phyloP scores from a whole-genome alignment of 2,797 vertebrate genomes.

The Myotis planiceps region DNA sequence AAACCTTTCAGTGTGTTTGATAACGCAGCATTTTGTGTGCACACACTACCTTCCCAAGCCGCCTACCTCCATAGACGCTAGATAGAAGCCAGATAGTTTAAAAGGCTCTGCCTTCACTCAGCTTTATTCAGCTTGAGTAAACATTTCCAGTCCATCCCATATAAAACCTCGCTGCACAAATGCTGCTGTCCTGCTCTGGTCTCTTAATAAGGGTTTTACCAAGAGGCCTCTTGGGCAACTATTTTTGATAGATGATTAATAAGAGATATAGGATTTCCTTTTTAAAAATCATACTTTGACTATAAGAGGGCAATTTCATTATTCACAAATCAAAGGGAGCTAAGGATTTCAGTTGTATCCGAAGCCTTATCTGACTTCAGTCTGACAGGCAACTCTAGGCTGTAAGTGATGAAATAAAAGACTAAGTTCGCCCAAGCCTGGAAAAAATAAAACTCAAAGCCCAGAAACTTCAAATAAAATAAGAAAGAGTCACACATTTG shows the following conservation, averaged over 20 bases:
- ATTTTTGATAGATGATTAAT: slow-evolving; percentile 71
- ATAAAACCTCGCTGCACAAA: slow-evolving; percentile 44
- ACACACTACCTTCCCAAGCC: slow-evolving; percentile 67
- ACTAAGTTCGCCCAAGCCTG: slow-evolving; percentile 59
- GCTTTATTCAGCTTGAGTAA: slow-evolving; percentile 73
- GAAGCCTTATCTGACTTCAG: slow-evolving; percentile 68
- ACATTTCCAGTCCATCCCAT: slow-evolving; percentile 44
- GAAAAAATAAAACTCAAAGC: slow-evolving; percentile 58
- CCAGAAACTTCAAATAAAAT: slow-evolving; percentile 65
- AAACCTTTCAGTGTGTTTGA: slow-evolving; percentile 73
- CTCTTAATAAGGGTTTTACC: slow-evolving; percentile 68
- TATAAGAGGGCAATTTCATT: slow-evolving; percentile 75
- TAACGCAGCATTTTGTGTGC: slow-evolving; percentile 70
- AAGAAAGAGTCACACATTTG: slow-evolving; percentile 52
- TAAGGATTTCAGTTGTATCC: slow-evolving; percentile 55
- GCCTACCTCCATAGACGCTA: slow-evolving; percentile 34
- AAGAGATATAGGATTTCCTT: slow-evolving; percentile 67
- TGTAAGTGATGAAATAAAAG: slow-evolving; percentile 68
- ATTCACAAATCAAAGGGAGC: slow-evolving; percentile 72
- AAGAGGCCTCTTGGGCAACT: slow-evolving; percentile 50
- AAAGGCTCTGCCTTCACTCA: slow-evolving; percentile 53
- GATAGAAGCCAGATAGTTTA: slow-evolving; percentile 70
- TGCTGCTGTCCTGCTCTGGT: slow-evolving; percentile 24
- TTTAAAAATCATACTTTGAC: slow-evolving; percentile 59
- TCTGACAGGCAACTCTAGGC: slow-evolving; percentile 74